phyloP scores from a whole-genome alignment of 2,888 invertebrate genomes.

The Orthonychiurus folsomi region DNA sequence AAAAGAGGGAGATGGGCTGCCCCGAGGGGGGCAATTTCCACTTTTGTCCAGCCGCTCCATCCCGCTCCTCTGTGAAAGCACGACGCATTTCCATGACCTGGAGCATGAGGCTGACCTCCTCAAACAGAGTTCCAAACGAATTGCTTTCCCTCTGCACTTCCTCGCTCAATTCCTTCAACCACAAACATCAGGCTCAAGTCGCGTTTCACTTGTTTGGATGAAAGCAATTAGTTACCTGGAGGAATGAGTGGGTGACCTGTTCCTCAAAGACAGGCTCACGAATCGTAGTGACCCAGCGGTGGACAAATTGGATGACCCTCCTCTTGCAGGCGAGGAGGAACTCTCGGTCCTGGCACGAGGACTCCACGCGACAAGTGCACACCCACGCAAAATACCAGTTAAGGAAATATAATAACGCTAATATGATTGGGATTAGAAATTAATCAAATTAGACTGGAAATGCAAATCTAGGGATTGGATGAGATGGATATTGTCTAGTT shows the following conservation, averaged over 20 bases:
- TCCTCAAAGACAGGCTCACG: slow-evolving; percentile 67
- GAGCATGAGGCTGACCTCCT: slow-evolving; percentile 61
- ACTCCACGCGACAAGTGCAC: slow-evolving; percentile 43
- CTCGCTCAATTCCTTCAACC: slow-evolving; percentile 56
- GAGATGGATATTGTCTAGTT: slow-evolving; percentile 67
- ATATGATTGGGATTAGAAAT: not conserved
- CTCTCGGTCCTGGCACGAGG: slow-evolving; percentile 52
- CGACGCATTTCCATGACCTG: slow-evolving; percentile 57
- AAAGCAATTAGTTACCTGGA: slow-evolving; percentile 54
- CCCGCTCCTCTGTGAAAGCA: slow-evolving; percentile 54
- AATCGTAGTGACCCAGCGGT: slow-evolving; percentile 48
- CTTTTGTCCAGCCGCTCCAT: slow-evolving; percentile 55
- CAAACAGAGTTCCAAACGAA: slow-evolving; percentile 52
- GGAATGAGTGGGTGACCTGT: slow-evolving; percentile 58
- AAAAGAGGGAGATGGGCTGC: slow-evolving; percentile 60
- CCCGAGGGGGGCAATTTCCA: slow-evolving; percentile 62
- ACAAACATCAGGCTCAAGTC: too few species aligned
- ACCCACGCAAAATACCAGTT: too few species aligned
- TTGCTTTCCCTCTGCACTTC: slow-evolving; percentile 59
- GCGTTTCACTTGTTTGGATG: too few species aligned
- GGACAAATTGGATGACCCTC: slow-evolving; percentile 67
- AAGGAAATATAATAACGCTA: too few species aligned
- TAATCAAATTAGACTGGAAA: not conserved
- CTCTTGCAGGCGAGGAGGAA: slow-evolving; percentile 61
- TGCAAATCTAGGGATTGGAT: slow-evolving; percentile 20